phyloP scores from a whole-genome alignment of 2,113 vertebrate genomes.

The Hoplias malabaricus region DNA sequence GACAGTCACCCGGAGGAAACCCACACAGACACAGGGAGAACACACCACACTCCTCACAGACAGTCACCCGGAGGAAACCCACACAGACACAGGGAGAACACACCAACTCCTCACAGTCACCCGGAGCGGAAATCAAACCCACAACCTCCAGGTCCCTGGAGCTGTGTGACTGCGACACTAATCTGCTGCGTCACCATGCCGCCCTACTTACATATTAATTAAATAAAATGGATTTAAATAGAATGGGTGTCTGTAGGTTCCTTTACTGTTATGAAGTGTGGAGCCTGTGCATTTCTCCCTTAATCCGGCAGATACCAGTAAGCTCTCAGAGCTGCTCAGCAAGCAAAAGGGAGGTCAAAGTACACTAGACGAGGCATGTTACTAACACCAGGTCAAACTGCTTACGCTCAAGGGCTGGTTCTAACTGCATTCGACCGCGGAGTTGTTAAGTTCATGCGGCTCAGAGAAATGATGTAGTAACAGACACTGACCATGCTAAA shows the following conservation, averaged over 20 bases:
- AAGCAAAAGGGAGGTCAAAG: neutral
- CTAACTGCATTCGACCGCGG: neutral
- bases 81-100: too few species aligned
- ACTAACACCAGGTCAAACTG: slow-evolving; percentile 2
- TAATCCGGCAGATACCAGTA: neutral
- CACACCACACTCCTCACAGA: too few species aligned
- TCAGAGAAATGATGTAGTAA: slow-evolving; percentile 6
- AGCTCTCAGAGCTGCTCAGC: neutral
- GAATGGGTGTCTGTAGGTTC: neutral
- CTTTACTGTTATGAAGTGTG: neutral
- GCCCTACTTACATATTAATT: too few species aligned
- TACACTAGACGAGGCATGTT: neutral
- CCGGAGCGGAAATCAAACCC: too few species aligned
- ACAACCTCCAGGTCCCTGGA: too few species aligned
- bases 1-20: too few species aligned
- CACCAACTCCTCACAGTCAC: too few species aligned
- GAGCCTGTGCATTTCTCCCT: neutral
- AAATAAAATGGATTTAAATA: too few species aligned
- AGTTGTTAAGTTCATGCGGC: neutral
- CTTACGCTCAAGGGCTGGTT: neutral
- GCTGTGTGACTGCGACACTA: too few species aligned
- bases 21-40: too few species aligned
- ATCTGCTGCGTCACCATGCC: too few species aligned
- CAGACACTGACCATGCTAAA: neutral
- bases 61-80: too few species aligned